These are phyloP conservation scores for Xanthorhoe designata DNA, from an alignment of 2,888 invertebrate genomes.

Conservation along the genomic window DNA sequence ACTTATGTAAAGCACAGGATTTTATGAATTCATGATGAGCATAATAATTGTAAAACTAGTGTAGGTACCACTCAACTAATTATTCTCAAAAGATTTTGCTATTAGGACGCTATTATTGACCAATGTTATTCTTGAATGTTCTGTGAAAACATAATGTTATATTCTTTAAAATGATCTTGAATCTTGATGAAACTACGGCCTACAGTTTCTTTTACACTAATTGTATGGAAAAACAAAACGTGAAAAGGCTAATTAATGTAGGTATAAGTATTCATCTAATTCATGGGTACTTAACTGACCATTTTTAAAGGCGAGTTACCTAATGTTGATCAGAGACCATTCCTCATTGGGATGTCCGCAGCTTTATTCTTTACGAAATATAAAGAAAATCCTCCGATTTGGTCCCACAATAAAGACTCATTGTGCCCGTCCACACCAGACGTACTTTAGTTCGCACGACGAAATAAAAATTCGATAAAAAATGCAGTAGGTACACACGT, in stretches of 20 bases:
- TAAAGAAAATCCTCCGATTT: constrained; percentile 33
- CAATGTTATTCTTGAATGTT: no score
- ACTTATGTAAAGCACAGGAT: no score
- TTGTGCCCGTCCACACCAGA: constrained; percentile 74
- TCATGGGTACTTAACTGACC: no score
- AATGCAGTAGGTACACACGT: constrained; percentile 76
- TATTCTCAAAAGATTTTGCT: no score
- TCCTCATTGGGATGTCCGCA: constrained; percentile 11
- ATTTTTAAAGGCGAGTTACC: background rate
- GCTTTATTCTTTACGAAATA: constrained; percentile 24
- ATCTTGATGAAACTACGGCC: no score
- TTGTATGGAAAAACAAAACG: background rate
- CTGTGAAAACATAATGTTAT: no score
- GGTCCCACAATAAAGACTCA: constrained; percentile 52
- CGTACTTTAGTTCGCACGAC: constrained; percentile 79
- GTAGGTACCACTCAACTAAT: no score
- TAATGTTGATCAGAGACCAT: constrained; percentile 4
- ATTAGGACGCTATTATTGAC: no score
- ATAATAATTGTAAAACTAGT: no score
- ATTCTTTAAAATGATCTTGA: no score
- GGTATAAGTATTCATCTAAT: no score
- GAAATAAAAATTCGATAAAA: constrained; percentile 80
- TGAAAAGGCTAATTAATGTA: background rate
- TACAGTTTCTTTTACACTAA: background rate
- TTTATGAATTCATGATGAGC: no score